These are phyloP conservation scores for Cephalopachus bancanus DNA, from an alignment of 2,797 vertebrate genomes.

Conservation along the genomic window DNA sequence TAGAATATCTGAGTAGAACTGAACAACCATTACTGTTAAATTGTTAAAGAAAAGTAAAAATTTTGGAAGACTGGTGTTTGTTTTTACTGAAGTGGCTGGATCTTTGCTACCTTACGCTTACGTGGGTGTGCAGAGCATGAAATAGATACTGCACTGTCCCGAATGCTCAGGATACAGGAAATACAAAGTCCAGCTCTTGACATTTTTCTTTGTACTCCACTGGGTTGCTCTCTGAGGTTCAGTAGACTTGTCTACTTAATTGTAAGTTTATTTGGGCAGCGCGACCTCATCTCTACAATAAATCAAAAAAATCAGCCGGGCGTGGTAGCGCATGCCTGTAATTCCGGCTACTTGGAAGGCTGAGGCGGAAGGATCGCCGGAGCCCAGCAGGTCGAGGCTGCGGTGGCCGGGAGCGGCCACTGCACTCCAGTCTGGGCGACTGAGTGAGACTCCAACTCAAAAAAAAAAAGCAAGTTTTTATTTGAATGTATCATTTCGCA, in stretches of 20 bases:
- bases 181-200: background rate
- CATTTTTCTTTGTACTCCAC: background rate
- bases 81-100: background rate
- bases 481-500: background rate
- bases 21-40: constrained; percentile 42
- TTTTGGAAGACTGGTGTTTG: background rate
- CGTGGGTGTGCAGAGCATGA: background rate
- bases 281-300: too few species aligned
- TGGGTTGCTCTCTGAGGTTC: background rate
- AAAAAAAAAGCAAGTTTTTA: background rate
- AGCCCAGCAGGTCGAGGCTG: too few species aligned
- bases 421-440: too few species aligned
- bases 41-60: constrained; percentile 29
- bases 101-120: background rate
- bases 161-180: background rate
- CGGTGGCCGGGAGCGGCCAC: too few species aligned
- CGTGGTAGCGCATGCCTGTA: too few species aligned
- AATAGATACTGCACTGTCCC: background rate
- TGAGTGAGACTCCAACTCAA: too few species aligned
- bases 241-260: background rate
- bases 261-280: background rate
- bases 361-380: too few species aligned
- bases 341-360: too few species aligned
- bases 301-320: too few species aligned
- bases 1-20: constrained; percentile 1